These are phyloP conservation scores for Hippopotamus amphibius DNA, from an alignment of 2,113 vertebrate species.

Conservation along the genomic window DNA sequence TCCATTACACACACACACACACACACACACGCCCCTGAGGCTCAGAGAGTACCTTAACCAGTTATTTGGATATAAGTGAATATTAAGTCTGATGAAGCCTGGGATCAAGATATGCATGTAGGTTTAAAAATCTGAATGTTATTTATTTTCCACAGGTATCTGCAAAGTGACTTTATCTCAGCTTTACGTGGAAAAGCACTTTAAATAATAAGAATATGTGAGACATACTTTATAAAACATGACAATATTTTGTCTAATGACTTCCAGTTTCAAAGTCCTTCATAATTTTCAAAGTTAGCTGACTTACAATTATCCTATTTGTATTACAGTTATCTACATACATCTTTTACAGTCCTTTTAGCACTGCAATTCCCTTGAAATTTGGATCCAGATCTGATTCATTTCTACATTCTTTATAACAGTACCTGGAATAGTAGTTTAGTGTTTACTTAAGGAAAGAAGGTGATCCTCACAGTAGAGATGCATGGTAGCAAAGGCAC, in stretches of 20 bases:
- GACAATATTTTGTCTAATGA: background rate
- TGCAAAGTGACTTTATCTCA: slow-evolving; percentile 14
- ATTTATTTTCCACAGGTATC: slow-evolving; percentile 37
- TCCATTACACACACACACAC: background rate
- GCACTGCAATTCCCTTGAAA: slow-evolving; percentile 11
- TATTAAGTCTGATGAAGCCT: background rate
- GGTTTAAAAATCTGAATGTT: slow-evolving; percentile 32
- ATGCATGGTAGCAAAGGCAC: background rate
- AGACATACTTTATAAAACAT: slow-evolving; percentile 39
- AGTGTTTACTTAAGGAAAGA: slow-evolving; percentile 12
- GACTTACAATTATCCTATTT: background rate
- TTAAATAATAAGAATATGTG: slow-evolving; percentile 32
- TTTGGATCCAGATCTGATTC: slow-evolving; percentile 23
- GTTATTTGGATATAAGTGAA: slow-evolving; percentile 19
- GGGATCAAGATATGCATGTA: background rate
- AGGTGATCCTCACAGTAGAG: slow-evolving; percentile 12
- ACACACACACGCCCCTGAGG: background rate
- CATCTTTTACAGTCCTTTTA: slow-evolving; percentile 25
- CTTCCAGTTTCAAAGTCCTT: slow-evolving; percentile 39
- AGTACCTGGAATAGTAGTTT: background rate
- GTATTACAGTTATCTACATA: background rate
- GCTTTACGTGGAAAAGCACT: background rate
- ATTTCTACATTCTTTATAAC: slow-evolving; percentile 4
- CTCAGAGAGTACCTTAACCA: slow-evolving; percentile 46
- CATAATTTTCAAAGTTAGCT: slow-evolving; percentile 55